Base-by-base conservation (phyloP, 1,140 invertebrate species). In the Odontomachus brunneus region DNA sequence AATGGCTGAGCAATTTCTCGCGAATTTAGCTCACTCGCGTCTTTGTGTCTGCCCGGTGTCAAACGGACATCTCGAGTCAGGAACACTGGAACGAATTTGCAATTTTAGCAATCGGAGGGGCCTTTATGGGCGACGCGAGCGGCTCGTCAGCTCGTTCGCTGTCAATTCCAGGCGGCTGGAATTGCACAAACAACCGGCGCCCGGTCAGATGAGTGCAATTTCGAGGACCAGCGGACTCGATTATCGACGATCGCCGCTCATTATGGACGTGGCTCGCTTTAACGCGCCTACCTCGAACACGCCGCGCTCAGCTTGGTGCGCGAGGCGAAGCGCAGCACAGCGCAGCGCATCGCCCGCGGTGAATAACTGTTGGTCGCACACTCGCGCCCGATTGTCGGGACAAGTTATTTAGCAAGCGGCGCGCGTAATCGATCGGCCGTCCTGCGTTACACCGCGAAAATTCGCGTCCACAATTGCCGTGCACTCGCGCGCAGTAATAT, bases 201-300 rank as follows among this genome's bases (percentile, higher is more conserved):
- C 62, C 67, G 44, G 29, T 19, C 60, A 59, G 71, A 89, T 88
- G 62, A 85, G 62, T 55, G 85, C 82, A 88, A 90, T 90, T 88
- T 90, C 86, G 81, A 81, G 85, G 82, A 65, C 74, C 88, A 76
- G 73, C 82, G 88, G 71, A 88, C 60, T 83, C 84, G 73, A 88
- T 90, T 87, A 90, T 88, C 72, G 53, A 78, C 53, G 78, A 72
- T 81, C 83, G 83, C 80, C 84, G 69, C 80, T 86, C 84, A 85
- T 90, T 90, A 90, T 51, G 71, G n/a, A 22, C 26, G 48, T 26
- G 26, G 59, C 22, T 51, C 71, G 84, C 86, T 86, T 87, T 74
- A 75, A 83, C 87, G 84, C 76, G n/a, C 26, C 9, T 44, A 44
- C 38, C 9, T 57, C 19, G n/a, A 19, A 22, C 26, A 11, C 53